These are phyloP conservation scores for Ficedula albicollis DNA, from an alignment of 2,797 vertebrate species.

Conservation along the genomic window DNA sequence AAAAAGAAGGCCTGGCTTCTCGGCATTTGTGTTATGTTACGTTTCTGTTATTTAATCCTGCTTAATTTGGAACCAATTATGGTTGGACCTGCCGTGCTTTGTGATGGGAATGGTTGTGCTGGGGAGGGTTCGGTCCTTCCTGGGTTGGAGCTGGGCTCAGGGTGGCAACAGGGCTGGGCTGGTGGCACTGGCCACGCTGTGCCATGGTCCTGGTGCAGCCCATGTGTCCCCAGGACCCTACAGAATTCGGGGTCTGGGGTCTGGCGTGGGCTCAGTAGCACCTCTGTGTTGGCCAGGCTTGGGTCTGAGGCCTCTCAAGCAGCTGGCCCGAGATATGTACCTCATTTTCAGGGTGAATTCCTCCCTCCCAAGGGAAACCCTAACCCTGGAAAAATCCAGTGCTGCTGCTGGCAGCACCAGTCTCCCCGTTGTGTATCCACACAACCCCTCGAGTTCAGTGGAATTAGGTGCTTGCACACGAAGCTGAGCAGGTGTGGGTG, in stretches of 20 bases:
- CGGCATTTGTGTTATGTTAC: background rate
- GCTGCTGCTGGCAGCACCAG: background rate
- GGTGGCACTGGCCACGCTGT: accelerated
- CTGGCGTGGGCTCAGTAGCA: background rate
- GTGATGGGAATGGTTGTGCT: background rate
- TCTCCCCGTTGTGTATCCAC: accelerated
- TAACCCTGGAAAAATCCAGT: background rate
- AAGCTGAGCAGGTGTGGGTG: background rate
- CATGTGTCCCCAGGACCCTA: accelerated
- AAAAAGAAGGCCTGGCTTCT: slow-evolving; percentile 43
- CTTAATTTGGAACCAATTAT: slow-evolving; percentile 61
- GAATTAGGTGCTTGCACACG: background rate
- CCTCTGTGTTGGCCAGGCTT: accelerated
- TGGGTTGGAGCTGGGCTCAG: background rate
- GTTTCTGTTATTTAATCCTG: slow-evolving; percentile 50
- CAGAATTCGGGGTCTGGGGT: background rate
- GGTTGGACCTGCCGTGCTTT: slow-evolving; percentile 5
- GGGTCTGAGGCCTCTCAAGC: background rate
- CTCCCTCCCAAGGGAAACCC: background rate
- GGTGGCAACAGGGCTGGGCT: background rate
- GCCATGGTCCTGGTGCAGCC: background rate
- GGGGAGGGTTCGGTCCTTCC: background rate
- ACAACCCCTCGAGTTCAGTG: accelerated
- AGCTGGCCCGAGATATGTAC: accelerated
- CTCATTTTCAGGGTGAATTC: background rate